Base-by-base conservation (phyloP, 2,888 invertebrate genomes). In the Orthosia gothica region DNA sequence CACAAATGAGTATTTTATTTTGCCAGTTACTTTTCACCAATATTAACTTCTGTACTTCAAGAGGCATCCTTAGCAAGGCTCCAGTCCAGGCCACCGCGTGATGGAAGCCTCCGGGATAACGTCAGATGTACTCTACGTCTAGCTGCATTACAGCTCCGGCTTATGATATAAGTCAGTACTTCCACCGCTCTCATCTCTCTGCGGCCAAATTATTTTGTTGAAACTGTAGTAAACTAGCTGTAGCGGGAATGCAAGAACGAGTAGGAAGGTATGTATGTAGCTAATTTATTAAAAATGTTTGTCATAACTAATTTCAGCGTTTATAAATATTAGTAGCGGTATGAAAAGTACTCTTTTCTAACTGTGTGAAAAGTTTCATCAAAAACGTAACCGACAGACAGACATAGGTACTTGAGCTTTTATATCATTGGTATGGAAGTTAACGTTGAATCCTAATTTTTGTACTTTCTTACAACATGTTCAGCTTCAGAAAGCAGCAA, bases 21-120 rank as follows among this genome's bases (percentile, higher is more conserved):
- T n/a, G 18, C 16, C 52, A n/a, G 52, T 11, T 7, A 5, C 2
- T 52, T 52, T 16, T 52, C 11, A 32, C 52, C n/a, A 2, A n/a
- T n/a, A 9, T 13, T 5, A 55, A 23, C 23, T 52, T 3, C 20
- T 52, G 11, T 9, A n/a, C 9, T 40, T 12, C 0, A 32, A 45
- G 79, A 50, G 81, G 20, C 81, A 77, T 26, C 81, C 81, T 73
- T 80, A 72, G 68, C 50, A 16, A 9, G 55, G 47, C 52, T 59
- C 26, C 40, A 26, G 68, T 49, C 40, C 40, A 40, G 68, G 23
- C 32, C 26, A 68, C 50, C 69, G 73, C 67, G 62, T 81, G 81
- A 80, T 80, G 68, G 72, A 69, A 81, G 73, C 77, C 68, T 18
- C 57, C n/a, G 65, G 81, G 73, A 81, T 76, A 73, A 66, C 80